These are phyloP conservation scores for Emydocephalus ijimae DNA, from an alignment of 2,113 vertebrate species.

Conservation along the genomic window DNA sequence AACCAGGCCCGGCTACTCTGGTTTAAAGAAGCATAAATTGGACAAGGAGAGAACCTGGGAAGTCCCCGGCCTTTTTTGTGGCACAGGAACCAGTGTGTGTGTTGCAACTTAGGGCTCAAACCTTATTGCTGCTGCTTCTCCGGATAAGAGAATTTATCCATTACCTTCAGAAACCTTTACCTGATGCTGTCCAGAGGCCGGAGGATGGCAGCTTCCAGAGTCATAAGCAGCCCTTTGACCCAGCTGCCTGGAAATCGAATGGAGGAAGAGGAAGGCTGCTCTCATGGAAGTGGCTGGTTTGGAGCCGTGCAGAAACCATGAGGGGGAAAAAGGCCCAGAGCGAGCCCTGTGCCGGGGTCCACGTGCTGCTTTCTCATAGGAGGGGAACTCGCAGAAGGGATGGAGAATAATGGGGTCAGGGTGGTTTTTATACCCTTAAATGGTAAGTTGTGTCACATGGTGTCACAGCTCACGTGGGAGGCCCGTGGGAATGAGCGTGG, in stretches of 20 bases:
- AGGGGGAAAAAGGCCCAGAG: background rate
- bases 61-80: background rate
- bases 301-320: background rate
- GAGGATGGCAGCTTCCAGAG: background rate
- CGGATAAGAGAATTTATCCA: background rate
- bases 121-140: background rate
- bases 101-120: background rate
- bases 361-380: background rate
- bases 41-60: background rate
- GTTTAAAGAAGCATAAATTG: background rate
- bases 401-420: background rate
- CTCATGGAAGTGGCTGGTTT: background rate
- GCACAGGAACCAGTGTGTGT: background rate
- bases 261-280: background rate
- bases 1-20: background rate
- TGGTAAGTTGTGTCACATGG: background rate
- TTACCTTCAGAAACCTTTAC: background rate
- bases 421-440: background rate
- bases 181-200: background rate
- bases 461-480: background rate
- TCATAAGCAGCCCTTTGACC: background rate
- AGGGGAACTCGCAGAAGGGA: too few species aligned
- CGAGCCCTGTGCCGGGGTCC: background rate
- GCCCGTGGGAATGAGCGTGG: background rate
- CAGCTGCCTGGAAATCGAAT: background rate